Conservation (phyloP, 1,140 invertebrate species). For the Leptinotarsa lineolata region DNA sequence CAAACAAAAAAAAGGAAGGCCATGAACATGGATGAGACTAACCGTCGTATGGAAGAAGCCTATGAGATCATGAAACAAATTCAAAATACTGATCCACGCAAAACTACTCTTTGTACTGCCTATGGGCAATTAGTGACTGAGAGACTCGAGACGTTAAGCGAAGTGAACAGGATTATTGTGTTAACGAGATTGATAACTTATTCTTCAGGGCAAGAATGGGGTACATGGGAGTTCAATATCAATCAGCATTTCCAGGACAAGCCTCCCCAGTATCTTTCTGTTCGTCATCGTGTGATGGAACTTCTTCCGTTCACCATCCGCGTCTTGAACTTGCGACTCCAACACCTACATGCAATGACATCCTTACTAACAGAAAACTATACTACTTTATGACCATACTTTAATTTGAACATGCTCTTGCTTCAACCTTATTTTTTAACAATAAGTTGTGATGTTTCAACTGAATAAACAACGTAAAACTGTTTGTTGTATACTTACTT, state of each 20-base stretch:
- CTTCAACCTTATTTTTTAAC: not conserved
- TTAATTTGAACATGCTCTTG: not conserved
- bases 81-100: not conserved
- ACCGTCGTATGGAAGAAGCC: not conserved
- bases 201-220: slow-evolving; percentile 2
- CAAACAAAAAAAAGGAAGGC: not conserved
- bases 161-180: slow-evolving; percentile 13
- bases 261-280: not conserved
- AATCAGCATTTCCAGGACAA: not conserved
- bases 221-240: not conserved
- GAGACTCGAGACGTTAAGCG: slow-evolving; percentile 7
- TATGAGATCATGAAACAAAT: slow-evolving; percentile 17
- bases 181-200: slow-evolving; percentile 19
- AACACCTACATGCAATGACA: not conserved
- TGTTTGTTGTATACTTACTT: not conserved
- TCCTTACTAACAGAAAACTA: not conserved
- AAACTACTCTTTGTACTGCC: slow-evolving; percentile 11
- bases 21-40: slow-evolving; percentile 4
- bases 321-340: not conserved
- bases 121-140: slow-evolving; percentile 13
- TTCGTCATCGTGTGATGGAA: too few relatives aligned
- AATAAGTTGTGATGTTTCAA: slow-evolving; percentile 5
- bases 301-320: not conserved
- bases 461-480: not conserved
- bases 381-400: not conserved